Conservation (phyloP, 2,888 invertebrate species). For the Villa cingulata region DNA sequence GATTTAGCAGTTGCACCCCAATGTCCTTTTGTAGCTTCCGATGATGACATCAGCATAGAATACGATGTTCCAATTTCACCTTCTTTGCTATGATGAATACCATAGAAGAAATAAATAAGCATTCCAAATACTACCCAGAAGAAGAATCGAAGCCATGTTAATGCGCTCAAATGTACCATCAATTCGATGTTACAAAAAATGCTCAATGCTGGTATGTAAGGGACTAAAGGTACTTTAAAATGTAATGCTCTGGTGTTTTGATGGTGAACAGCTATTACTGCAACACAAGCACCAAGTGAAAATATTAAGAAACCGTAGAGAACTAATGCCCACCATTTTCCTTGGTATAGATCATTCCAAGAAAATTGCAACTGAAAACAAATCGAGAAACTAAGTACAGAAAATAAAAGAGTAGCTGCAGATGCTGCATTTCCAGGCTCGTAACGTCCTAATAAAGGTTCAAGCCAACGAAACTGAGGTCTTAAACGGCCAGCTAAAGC, state of each 20-base stretch:
- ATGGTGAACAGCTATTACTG: slow-evolving; percentile 62
- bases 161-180: slow-evolving; percentile 65
- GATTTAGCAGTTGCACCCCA: slow-evolving; percentile 47
- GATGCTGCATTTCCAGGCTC: slow-evolving; percentile 65
- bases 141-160: slow-evolving; percentile 74
- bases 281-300: slow-evolving; percentile 51
- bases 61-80: slow-evolving; percentile 46
- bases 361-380: slow-evolving; percentile 53
- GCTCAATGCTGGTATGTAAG: slow-evolving; percentile 62
- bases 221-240: slow-evolving; percentile 71
- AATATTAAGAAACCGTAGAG: slow-evolving; percentile 48
- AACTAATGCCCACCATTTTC: slow-evolving; percentile 55
- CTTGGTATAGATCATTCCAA: slow-evolving; percentile 40
- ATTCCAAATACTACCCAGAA: slow-evolving; percentile 79
- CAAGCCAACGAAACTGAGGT: slow-evolving; percentile 58
- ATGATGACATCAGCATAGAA: slow-evolving; percentile 50
- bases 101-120: slow-evolving; percentile 70
- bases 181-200: slow-evolving; percentile 69
- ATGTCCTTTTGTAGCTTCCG: slow-evolving; percentile 46
- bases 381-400: slow-evolving; percentile 51
- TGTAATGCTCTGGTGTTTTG: slow-evolving; percentile 56
- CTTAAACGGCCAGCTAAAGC: slow-evolving; percentile 63
- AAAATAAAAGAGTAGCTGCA: slow-evolving; percentile 55
- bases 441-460: slow-evolving; percentile 55
- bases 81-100: slow-evolving; percentile 73